A percentile compares a stretch with the other conserved stretches of the same genome.
These are phyloP conservation scores for Laticauda colubrina DNA, from an alignment of 2,113 vertebrate species.

Conservation along the genomic window DNA sequence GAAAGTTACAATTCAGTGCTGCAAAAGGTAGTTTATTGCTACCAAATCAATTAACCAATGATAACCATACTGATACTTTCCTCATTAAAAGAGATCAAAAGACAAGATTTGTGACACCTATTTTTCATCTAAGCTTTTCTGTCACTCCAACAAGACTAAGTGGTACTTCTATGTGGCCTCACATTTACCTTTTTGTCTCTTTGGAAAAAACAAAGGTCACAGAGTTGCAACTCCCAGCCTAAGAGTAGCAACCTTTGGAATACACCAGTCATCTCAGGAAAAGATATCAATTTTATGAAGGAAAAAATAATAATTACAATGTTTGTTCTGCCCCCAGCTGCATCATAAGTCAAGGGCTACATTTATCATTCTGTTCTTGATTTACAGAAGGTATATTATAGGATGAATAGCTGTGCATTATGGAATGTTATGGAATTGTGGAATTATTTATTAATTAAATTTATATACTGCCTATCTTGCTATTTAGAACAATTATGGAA, in stretches of 20 bases:
- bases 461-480: background rate
- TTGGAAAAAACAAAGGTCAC: background rate
- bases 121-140: background rate
- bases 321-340: background rate
- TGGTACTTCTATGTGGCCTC: background rate
- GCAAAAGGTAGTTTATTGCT: background rate
- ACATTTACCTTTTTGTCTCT: background rate
- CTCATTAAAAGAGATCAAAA: background rate
- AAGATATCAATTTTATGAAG: conserved; percentile 14
- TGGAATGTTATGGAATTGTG: background rate
- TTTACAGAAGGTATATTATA: background rate
- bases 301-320: background rate
- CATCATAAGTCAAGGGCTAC: background rate
- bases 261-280: background rate
- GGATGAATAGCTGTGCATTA: background rate
- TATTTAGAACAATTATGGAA: background rate
- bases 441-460: background rate
- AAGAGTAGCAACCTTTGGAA: background rate
- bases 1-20: background rate
- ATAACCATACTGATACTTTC: background rate
- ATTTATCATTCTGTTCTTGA: background rate
- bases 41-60: background rate
- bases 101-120: background rate
- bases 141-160: background rate
- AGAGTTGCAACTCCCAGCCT: background rate